Evolutionary conservation across 2,113 vertebrate species (phyloP).

Genomic region (Casuarius casuarius): DNA sequence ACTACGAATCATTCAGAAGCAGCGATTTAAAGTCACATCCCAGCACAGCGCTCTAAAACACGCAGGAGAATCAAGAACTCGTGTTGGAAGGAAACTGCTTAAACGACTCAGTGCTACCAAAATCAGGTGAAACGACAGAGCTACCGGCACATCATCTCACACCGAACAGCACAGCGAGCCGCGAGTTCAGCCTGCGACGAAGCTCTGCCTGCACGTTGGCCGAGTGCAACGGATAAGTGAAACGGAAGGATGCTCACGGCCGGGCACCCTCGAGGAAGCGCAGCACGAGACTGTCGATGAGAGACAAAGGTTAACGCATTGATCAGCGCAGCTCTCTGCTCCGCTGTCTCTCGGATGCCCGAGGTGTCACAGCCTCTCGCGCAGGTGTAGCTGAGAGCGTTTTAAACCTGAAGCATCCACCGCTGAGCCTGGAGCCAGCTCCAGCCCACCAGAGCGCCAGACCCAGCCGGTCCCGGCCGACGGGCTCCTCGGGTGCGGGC

Average conservation of each 20-base stretch:
- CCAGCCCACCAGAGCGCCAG: no score
- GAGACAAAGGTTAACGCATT: not conserved
- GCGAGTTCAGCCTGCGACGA: accelerated
- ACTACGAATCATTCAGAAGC: not conserved
- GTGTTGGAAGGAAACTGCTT: accelerated
- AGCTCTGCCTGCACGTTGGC: accelerated
- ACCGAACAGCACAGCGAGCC: accelerated
- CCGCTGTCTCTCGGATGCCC: no score
- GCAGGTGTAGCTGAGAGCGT: no score
- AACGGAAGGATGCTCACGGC: not conserved
- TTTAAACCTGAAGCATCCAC: no score
- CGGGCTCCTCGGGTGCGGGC: no score
- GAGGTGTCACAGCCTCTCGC: no score
- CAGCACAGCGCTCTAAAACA: not conserved
- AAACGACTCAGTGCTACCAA: not conserved
- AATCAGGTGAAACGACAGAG: not conserved
- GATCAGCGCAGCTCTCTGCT: no score
- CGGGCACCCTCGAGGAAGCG: no score
- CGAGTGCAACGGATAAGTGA: accelerated
- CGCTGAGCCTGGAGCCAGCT: no score
- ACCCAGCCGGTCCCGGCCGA: no score
- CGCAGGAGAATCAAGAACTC: accelerated
- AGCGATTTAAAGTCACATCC: not conserved
- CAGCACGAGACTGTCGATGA: not conserved
- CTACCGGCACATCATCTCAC: not conserved